A percentile compares a stretch with the other conserved stretches of the same genome.
phyloP scores from a whole-genome alignment of 2,888 invertebrate genomes.

The Tachina lurida region DNA sequence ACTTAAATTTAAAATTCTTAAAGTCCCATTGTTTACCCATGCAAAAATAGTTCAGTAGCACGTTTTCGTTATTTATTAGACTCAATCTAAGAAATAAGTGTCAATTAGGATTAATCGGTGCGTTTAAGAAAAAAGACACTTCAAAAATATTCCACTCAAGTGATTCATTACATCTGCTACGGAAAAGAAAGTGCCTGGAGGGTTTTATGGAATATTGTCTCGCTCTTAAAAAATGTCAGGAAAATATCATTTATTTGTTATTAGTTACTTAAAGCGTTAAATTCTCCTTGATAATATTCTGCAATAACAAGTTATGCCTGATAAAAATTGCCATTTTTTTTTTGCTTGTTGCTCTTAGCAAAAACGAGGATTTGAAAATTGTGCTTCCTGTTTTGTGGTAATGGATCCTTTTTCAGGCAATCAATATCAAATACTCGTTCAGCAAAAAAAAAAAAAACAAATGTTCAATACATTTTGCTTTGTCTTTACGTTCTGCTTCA shows the following conservation, averaged over 20 bases:
- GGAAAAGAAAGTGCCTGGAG: neutral
- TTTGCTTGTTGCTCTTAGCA: conserved; percentile 3
- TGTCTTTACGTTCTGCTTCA: conserved; percentile 54
- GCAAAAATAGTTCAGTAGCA: neutral
- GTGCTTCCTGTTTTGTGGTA: conserved; percentile 15
- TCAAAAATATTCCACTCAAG: conserved; percentile 16
- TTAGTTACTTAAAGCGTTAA: conserved; percentile 49
- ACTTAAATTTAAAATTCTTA: no score
- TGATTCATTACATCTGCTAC: conserved; percentile 2
- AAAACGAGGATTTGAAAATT: conserved; percentile 33
- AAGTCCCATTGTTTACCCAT: no score
- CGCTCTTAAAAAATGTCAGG: neutral
- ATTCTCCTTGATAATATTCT: conserved; percentile 42
- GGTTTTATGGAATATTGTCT: neutral
- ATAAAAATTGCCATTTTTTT: conserved; percentile 17
- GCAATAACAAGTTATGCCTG: conserved; percentile 49
- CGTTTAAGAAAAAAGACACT: conserved; percentile 4
- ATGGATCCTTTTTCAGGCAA: conserved; percentile 43
- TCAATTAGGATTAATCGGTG: conserved; percentile 25
- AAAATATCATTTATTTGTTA: conserved; percentile 52
- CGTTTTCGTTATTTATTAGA: conserved; percentile 18
- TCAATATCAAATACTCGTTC: conserved; percentile 14
- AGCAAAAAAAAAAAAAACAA: neutral
- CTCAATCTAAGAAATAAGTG: conserved; percentile 11
- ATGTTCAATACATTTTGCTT: conserved; percentile 24